Evolutionary conservation across 2,888 invertebrate genomes (phyloP), one percentile per base, ranked within the genome.

Genomic region (Sminthurides aquaticus): DNA sequence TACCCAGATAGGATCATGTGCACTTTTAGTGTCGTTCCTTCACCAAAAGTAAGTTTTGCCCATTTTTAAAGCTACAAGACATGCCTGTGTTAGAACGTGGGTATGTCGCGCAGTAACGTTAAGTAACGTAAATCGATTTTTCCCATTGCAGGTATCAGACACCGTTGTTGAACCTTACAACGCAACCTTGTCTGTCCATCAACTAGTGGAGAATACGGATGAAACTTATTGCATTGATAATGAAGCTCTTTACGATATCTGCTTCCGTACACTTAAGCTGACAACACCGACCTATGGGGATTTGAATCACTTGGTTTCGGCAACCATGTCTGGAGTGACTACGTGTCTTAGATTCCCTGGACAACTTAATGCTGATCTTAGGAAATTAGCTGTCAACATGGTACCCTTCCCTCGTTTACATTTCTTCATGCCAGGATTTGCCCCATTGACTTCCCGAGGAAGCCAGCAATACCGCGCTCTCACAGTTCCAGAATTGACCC

Each of bases 381-480:
- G 95, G 73, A 90, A 95, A 80, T 81, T 92, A 76, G 91, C 91
- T 96, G n/a, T n/a, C n/a, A n/a, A n/a, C n/a, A n/a, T n/a, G n/a
- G n/a, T n/a, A n/a, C n/a, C n/a, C n/a, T n/a, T 95, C 86, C 95
- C 95, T 1, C 89, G 94, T 78, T 85, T 94, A 56, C 93, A 94
- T 80, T 94, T 94, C 84, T 94, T 94, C 81, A 93, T 94, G 89
- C 91, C 93, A 58, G 93, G 93, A 15, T 96, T 95, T 81, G 95
- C 95, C 0, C 95, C 95, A 0, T 82, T 95, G 43, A 93, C 93
- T 84, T 8, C 27, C 48, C 5, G 2, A 5, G 27, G 78, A 20
- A 76, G 76, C 60, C 78, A 79, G 67, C 90, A 91, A 77, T 93
- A 94, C 83, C 84, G 93, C 76, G 87, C 93, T 49, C 82, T 91